Evolutionary conservation across 1,140 invertebrate species (phyloP).

Genomic region (Oncopeltus fasciatus): DNA sequence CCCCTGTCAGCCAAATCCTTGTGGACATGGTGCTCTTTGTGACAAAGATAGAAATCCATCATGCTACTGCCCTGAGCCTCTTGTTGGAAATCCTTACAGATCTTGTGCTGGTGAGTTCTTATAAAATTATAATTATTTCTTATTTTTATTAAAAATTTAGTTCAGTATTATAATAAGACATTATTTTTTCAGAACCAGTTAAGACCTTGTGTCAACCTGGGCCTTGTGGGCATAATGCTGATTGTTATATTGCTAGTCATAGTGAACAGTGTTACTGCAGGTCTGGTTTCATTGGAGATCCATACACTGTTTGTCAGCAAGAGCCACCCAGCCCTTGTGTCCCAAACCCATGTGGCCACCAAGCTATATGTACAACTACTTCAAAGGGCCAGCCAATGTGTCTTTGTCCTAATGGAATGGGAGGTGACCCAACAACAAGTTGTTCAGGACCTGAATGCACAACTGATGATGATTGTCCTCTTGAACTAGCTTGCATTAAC

Average conservation of each 20-base stretch:
- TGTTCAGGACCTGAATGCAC: constrained; percentile 62
- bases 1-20: constrained; percentile 66
- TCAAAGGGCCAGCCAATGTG: constrained; percentile 44
- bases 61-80: constrained; percentile 63
- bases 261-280: constrained; percentile 64
- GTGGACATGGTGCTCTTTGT: constrained; percentile 61
- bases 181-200: constrained; percentile 24
- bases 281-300: constrained; percentile 55
- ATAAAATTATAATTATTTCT: background rate
- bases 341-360: constrained; percentile 64
- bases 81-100: constrained; percentile 62
- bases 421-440: constrained; percentile 63
- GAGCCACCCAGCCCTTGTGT: constrained; percentile 47
- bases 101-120: constrained; percentile 39
- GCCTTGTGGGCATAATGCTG: constrained; percentile 60
- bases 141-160: background rate
- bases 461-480: constrained; percentile 54
- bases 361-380: constrained; percentile 52
- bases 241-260: constrained; percentile 58
- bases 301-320: constrained; percentile 52
- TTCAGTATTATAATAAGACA: constrained; percentile 9
- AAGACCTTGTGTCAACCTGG: constrained; percentile 55
- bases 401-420: constrained; percentile 54
- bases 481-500: constrained; percentile 57
- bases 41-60: constrained; percentile 58